Base-by-base conservation (phyloP, 2,113 vertebrate species). In the Etia nguti region DNA sequence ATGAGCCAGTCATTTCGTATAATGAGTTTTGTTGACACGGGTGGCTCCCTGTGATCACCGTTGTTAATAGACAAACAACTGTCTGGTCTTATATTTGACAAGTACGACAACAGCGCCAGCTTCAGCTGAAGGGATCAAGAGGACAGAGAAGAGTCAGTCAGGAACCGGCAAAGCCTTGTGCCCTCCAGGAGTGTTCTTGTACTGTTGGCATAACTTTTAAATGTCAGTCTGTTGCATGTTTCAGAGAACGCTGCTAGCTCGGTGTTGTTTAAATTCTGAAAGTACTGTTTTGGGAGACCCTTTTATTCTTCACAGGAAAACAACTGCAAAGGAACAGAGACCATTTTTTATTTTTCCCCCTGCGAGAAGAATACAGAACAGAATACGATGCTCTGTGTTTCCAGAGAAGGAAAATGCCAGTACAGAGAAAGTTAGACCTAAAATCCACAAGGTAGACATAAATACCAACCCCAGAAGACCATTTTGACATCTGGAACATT, bases 11-110 rank as follows among this genome's bases (percentile, higher is more conserved):
- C 82, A 11, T 85, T 83, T 73, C 15, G 6, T 79, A 26, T 93
- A 93, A 94, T 93, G 91, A 93, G 88, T 82, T 93, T 93, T 89
- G 92, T 92, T 90, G 90, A 92, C 92, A 80, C 1, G 83, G 80
- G 50, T 77, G 84, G 54, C 86, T 84, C 79, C 2, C 52, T 10
- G 85, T 79, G 84, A 94, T 93, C 90, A 90, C 82, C 5, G 11
- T 22, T 13, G 36, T 80, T 91, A 92, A 92, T 50, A 86, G 81
- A 88, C 81, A 89, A 92, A 93, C 88, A 90, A 87, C 62, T 73
- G 88, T 88, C 83, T 29, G 10, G 2, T 38, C 65, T 80, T n/a
- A 15, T 55, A 52, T 79, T 54, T 5, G 12, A 75, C 80, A 79
- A 24, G 55, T 75, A 36, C 3, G 8, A 55, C 84, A 34, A 31